Conservation (phyloP, 2,888 invertebrate genomes). For the Thalpophila matura region DNA sequence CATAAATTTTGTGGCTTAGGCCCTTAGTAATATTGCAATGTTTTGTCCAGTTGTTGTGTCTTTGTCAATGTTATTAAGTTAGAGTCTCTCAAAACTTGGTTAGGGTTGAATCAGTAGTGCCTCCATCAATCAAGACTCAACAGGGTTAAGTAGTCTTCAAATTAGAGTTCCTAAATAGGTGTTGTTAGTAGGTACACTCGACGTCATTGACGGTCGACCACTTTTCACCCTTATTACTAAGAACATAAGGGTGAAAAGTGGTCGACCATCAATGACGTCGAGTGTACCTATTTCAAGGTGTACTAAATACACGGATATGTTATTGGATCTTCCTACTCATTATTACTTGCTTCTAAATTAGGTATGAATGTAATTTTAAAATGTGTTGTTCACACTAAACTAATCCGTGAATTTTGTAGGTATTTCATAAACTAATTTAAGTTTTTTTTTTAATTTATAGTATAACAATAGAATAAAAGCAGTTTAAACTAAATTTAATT, state of each 20-base stretch:
- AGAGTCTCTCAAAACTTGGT: background rate
- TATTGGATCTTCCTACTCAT: too few species aligned
- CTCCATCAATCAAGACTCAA: background rate
- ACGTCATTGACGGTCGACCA: too few species aligned
- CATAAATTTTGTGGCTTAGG: slow-evolving; percentile 79
- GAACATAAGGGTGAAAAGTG: too few species aligned
- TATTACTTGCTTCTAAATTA: too few species aligned
- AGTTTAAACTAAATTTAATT: slow-evolving; percentile 72
- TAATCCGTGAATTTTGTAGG: too few species aligned
- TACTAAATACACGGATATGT: too few species aligned
- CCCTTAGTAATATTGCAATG: slow-evolving; percentile 70
- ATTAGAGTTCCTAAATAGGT: background rate
- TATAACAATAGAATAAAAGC: slow-evolving; percentile 17
- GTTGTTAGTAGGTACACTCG: too few species aligned
- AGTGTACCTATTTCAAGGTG: too few species aligned
- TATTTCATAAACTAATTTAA: background rate
- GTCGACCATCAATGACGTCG: too few species aligned
- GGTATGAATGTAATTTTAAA: too few species aligned
- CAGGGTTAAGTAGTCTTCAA: background rate
- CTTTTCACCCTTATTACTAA: too few species aligned
- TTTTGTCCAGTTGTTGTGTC: slow-evolving; percentile 61
- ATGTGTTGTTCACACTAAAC: background rate
- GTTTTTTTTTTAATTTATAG: background rate
- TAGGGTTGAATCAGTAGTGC: background rate
- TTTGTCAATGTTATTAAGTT: slow-evolving; percentile 39